These are phyloP conservation scores for Aphaenogaster ashmeadi DNA, from an alignment of 1,140 invertebrate species.

Conservation along the genomic window DNA sequence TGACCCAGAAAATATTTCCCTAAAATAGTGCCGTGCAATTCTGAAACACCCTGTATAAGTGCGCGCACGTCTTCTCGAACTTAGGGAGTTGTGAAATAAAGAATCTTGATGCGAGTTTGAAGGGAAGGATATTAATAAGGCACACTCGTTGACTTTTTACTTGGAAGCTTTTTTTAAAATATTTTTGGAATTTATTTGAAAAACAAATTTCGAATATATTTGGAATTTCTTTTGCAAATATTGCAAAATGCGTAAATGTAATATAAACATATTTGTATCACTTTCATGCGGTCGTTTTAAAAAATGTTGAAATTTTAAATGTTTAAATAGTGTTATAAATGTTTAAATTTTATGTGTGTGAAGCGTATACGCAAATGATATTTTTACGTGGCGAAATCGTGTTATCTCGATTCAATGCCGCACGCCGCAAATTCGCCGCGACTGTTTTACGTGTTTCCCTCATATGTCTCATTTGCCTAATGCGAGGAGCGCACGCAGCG, in stretches of 20 bases:
- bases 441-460: constrained; percentile 12
- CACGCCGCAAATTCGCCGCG: not conserved
- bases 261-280: not conserved
- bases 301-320: not conserved
- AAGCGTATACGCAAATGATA: not conserved
- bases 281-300: not conserved
- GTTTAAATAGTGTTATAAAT: not conserved
- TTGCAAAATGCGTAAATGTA: not conserved
- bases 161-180: no score
- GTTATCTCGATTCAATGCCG: not conserved
- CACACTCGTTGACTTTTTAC: not conserved
- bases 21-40: no score
- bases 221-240: not conserved
- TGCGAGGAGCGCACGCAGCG: not conserved
- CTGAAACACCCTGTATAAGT: not conserved
- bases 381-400: not conserved
- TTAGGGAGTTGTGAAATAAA: not conserved
- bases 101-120: not conserved
- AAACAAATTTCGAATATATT: no score
- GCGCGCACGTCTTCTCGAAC: not conserved
- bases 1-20: no score
- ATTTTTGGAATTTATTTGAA: no score
- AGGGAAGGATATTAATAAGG: not conserved
- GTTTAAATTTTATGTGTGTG: not conserved
- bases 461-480: constrained; percentile 38